A percentile compares a stretch with the other conserved stretches of the same genome.
phyloP scores from a whole-genome alignment of 2,113 vertebrate genomes.

The Triplophysa dalaica region DNA sequence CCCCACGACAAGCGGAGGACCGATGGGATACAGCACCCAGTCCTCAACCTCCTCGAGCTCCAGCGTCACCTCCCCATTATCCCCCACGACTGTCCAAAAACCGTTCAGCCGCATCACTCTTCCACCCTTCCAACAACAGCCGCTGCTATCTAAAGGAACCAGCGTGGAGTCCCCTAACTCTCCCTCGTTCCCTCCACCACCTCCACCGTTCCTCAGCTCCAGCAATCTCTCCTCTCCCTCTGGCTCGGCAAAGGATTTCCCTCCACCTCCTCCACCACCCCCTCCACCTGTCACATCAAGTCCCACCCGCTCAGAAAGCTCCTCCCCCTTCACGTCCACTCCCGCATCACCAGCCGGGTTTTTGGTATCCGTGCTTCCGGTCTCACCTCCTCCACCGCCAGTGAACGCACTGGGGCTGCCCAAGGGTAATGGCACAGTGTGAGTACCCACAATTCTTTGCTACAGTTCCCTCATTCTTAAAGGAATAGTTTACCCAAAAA shows the following conservation, averaged over 20 bases:
- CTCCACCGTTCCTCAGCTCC: conserved; percentile 87
- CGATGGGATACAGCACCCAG: conserved; percentile 79
- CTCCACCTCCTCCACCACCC: conserved; percentile 69
- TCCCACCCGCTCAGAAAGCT: conserved; percentile 66
- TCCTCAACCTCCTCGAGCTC: conserved; percentile 88
- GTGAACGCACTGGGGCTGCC: conserved; percentile 94
- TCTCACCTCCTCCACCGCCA: conserved; percentile 72
- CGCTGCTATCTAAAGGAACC: conserved; percentile 71
- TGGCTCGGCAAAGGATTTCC: conserved; percentile 67
- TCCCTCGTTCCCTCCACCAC: conserved; percentile 89
- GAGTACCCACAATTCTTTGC: conserved; percentile 56
- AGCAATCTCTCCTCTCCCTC: conserved; percentile 79
- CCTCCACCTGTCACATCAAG: conserved; percentile 75
- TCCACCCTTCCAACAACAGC: conserved; percentile 74
- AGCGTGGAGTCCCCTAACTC: conserved; percentile 82
- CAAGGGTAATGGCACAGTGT: conserved; percentile 80
- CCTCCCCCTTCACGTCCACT: conserved; percentile 71
- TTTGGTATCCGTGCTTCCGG: conserved; percentile 89
- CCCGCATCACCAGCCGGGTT: conserved; percentile 86
- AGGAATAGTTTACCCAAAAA: no score
- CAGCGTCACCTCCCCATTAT: conserved; percentile 87
- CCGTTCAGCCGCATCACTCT: conserved; percentile 75
- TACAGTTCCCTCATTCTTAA: neutral
- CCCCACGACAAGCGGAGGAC: conserved; percentile 68
- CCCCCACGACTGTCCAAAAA: conserved; percentile 81